phyloP scores from a whole-genome alignment of 2,888 invertebrate genomes.

The Drosophila kokeensis region DNA sequence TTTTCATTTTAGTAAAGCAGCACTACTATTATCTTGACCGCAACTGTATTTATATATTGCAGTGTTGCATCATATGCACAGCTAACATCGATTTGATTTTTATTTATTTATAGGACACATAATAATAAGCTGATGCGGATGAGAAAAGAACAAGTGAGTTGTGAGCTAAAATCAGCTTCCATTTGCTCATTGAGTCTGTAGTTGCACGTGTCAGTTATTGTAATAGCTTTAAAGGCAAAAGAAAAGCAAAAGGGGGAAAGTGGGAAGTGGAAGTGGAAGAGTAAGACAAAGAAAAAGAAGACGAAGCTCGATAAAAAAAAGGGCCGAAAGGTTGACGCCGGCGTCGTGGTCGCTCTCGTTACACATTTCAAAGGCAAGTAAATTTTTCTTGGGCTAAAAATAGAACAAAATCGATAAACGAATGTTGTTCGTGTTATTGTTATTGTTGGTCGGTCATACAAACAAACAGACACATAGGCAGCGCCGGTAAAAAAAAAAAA shows the following conservation, averaged over 20 bases:
- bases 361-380: conserved; percentile 79
- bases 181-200: conserved; percentile 36
- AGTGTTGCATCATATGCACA: background rate
- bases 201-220: conserved; percentile 43
- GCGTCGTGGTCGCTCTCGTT: conserved; percentile 30
- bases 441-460: conserved; percentile 40
- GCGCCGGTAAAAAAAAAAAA: conserved; percentile 40
- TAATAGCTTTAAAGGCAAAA: conserved; percentile 14
- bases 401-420: conserved; percentile 83
- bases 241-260: background rate
- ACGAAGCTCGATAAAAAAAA: conserved; percentile 9
- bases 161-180: conserved; percentile 17
- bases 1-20: background rate
- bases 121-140: background rate
- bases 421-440: conserved; percentile 68
- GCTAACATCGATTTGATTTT: no score
- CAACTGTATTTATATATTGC: background rate
- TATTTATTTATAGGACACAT: background rate
- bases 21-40: background rate
- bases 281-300: conserved; percentile 6
- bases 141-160: background rate
- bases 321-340: conserved; percentile 21
- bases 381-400: conserved; percentile 79
- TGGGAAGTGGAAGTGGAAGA: background rate
- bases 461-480: conserved; percentile 61